These are phyloP conservation scores for Protomyctophum bolini DNA, from an alignment of 2,113 vertebrate species.

Conservation along the genomic window DNA sequence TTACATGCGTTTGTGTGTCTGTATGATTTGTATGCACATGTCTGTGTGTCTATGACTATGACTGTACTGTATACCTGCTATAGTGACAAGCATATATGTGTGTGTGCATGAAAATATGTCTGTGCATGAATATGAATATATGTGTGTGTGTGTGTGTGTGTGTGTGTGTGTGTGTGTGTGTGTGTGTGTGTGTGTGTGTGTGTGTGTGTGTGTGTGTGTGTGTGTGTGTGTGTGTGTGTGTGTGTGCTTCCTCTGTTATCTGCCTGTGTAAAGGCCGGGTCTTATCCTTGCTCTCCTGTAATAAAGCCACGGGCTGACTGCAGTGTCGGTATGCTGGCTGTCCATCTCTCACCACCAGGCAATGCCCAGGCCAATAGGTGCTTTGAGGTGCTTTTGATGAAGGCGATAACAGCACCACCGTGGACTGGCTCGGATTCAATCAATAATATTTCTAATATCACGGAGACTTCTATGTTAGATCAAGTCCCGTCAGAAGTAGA, in stretches of 20 bases:
- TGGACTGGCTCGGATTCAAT: conserved; percentile 15
- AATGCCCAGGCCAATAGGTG: conserved; percentile 57
- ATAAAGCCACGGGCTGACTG: conserved; percentile 52
- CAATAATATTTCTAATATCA: neutral
- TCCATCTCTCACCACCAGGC: conserved; percentile 67
- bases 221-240: neutral
- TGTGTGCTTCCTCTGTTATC: conserved; percentile 24
- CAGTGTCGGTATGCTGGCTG: conserved; percentile 38
- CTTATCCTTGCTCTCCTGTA: conserved; percentile 48
- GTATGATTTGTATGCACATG: neutral
- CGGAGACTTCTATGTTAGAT: neutral
- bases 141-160: conserved; percentile 29
- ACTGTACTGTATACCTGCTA: conserved; percentile 21
- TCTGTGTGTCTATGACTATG: conserved; percentile 1
- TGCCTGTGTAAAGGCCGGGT: conserved; percentile 48
- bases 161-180: conserved; percentile 14
- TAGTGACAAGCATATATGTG: neutral
- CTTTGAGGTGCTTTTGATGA: conserved; percentile 37
- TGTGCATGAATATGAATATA: conserved; percentile 13
- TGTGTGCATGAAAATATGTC: neutral
- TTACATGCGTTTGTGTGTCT: neutral
- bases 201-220: neutral
- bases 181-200: conserved; percentile 7
- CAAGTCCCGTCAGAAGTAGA: neutral
- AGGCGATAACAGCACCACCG: conserved; percentile 6